Base-by-base conservation (phyloP, 2,113 vertebrate species). In the Panthera tigris region DNA sequence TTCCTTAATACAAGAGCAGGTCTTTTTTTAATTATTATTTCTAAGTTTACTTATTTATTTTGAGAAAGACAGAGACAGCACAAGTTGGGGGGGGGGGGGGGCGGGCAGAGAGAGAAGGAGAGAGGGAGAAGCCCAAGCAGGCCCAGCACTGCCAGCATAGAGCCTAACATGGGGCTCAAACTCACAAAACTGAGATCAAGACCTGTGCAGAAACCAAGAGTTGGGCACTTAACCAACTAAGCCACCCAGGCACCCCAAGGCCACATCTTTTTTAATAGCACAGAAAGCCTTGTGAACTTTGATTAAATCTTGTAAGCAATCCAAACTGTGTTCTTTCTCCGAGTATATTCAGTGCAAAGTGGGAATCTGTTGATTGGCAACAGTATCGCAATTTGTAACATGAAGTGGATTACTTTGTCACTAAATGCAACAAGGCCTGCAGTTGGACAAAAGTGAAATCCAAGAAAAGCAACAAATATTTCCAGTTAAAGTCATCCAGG, bases 381-480 rank as follows among this genome's bases (percentile, higher is more conserved):
- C 98, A 41, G 99, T 99, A 3, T 99, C 99, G 97, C 99, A 99
- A 97, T 99, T 99, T n/a, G 99, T 97, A 74, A 99, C 99, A 25
- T 94, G 99, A 88, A 99, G 99, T 98, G 99, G 99, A 11, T 96
- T 99, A 99, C 99, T 98, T 99, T 99, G 98, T 99, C 98, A 31
- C 99, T 99, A 98, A 99, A 99, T 33, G 99, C 99, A 95, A 99
- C 99, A 41, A 99, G 99, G 98, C 99, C 99, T 15, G 99, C 99
- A 1, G 99, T 95, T 99, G 99, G 66, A 99, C 99, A 73, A 99
- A 99, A 45, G 99, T 99, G 1, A 99, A 99, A 92, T 99, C 99
- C 98, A 99, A 99, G 98, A 99, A 99, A 45, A 99, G 99, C 1
- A 99, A 99, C 73, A 99, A 98, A 91, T 99, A 99, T 98, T 99